A percentile compares a stretch with the other conserved stretches of the same genome.
Evolutionary conservation across 2,797 vertebrate species (phyloP).

Genomic region (Alca torda): DNA sequence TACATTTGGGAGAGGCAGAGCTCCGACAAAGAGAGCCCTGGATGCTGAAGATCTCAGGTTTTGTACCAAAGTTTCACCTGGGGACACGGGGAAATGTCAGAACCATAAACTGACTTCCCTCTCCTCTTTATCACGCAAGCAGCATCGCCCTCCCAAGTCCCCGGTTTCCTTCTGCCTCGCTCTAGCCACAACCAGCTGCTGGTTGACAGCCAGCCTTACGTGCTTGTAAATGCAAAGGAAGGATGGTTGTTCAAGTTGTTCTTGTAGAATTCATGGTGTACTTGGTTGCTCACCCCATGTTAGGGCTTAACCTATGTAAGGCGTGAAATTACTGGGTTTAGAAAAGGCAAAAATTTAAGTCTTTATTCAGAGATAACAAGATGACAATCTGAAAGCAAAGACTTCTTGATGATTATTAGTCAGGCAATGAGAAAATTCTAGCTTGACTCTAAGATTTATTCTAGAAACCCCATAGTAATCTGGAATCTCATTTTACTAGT

Average conservation of each 20-base stretch:
- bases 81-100: neutral
- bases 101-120: neutral
- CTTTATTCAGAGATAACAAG: neutral
- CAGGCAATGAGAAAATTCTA: neutral
- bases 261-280: neutral
- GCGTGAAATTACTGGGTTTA: neutral
- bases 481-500: neutral
- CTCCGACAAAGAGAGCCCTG: neutral
- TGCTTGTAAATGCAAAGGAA: neutral
- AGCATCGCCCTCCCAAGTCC: neutral
- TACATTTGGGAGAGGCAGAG: neutral
- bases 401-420: neutral
- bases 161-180: neutral
- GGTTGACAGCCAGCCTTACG: neutral
- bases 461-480: neutral
- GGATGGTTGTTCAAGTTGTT: accelerated
- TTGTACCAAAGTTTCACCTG: neutral
- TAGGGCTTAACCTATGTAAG: neutral
- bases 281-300: neutral
- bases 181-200: neutral
- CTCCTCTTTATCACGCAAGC: neutral
- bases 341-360: neutral
- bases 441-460: neutral
- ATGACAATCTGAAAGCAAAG: neutral
- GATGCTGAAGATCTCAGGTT: neutral